Evolutionary conservation across 2,797 vertebrate species (phyloP).

Genomic region (Microchirus variegatus): DNA sequence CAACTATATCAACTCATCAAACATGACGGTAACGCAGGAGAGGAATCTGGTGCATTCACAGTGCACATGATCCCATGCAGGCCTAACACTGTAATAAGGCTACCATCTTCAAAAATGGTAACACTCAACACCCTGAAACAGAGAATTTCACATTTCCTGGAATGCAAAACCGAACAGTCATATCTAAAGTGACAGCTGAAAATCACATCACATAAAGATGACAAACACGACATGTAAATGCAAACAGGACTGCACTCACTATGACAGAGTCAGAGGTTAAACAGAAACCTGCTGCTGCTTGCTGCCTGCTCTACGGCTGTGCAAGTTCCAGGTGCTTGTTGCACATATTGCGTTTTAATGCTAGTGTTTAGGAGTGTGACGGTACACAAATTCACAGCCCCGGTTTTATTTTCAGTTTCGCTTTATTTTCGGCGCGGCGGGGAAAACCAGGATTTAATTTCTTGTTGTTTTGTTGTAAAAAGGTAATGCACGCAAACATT

Average conservation of each 20-base stretch:
- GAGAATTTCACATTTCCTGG: conserved; percentile 46
- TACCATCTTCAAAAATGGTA: not conserved
- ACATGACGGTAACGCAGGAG: not conserved
- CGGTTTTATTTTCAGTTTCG: conserved; percentile 16
- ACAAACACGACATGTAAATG: conserved; percentile 21
- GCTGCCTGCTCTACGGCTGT: conserved; percentile 18
- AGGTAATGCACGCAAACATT: not conserved
- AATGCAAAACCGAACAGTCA: conserved; percentile 52
- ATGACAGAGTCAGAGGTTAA: conserved; percentile 23
- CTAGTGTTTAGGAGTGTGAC: not conserved
- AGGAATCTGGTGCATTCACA: not conserved
- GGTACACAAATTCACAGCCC: conserved; percentile 4
- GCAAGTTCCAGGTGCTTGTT: conserved; percentile 44
- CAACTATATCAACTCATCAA: not conserved
- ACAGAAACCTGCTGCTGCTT: conserved; percentile 34
- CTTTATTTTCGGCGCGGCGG: too few relatives aligned
- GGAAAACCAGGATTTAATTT: not conserved
- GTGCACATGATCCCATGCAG: not conserved
- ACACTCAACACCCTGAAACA: conserved; percentile 11
- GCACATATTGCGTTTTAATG: conserved; percentile 6
- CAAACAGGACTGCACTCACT: conserved; percentile 18
- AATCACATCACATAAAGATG: conserved; percentile 3
- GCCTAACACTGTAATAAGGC: too few relatives aligned
- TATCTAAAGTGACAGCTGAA: conserved; percentile 33
- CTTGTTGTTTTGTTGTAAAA: not conserved